Base-by-base conservation (phyloP, 2,797 vertebrate genomes). In the Sphenopsis melanotis region DNA sequence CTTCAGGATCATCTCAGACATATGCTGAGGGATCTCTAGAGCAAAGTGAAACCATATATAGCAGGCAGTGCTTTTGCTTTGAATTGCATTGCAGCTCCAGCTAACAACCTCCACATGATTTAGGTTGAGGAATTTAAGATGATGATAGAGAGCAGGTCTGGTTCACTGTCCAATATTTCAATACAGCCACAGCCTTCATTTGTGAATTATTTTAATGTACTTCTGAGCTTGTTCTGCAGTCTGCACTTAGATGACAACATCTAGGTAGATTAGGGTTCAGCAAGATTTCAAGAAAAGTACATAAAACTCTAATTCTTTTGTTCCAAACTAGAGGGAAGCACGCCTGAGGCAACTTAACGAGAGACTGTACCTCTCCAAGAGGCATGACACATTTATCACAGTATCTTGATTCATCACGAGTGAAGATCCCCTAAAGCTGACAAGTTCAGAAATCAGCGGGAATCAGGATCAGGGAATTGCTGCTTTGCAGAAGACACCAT, bases 21-120 rank as follows among this genome's bases (percentile, higher is more conserved):
- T 64, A 89, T 66, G 85, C 63, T 57, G 69, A 96, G 59, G 65
- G 32, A 79, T 91, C 89, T 79, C 52, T 70, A 83, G 80, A 93
- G 91, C 85, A 83, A 81, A 93, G 26, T 3, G 0, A 91, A 66
- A 34, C 76, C 80, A 81, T 55, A 93, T 75, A 91, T 55, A 91
- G 94, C 77, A 90, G 81, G 59, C 42, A 88, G 50, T 4, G 10
- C 30, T 93, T 66, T 16, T 60, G 36, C 85, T 75, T 46, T 75
- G n/a, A 76, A 39, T 64, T 61, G 41, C n/a, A 32, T 42, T 78
- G 49, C 74, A 87, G 74, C 23, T 65, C 70, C 59, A 82, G 55
- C 56, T 89, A 81, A 55, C 63, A 77, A 65, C 27, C 34, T 61
- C 32, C 41, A 19, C 21, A 17, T 6, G 37, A 74, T 59, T 83